phyloP scores from a whole-genome alignment of 2,888 invertebrate species.

The Pandemis heparana region DNA sequence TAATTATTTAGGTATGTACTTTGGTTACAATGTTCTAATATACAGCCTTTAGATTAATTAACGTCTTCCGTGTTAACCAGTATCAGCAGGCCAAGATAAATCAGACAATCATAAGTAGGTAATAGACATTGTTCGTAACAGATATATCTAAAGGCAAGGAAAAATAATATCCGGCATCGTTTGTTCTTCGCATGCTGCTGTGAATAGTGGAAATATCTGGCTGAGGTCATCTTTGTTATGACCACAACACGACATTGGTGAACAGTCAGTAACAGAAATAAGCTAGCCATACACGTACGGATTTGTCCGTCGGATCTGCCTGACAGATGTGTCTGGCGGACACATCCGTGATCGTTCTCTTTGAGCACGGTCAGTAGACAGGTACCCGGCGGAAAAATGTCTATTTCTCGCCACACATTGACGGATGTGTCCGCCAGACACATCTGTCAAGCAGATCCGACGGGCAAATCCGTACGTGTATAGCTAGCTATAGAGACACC shows the following conservation, averaged over 20 bases:
- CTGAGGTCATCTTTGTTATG: conserved; percentile 30
- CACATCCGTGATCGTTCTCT: too few species aligned
- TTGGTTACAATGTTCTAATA: neutral
- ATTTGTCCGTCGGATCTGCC: too few species aligned
- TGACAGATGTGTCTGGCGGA: too few species aligned
- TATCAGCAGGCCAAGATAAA: conserved; percentile 9
- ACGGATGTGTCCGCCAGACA: too few species aligned
- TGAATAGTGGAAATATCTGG: conserved; percentile 18
- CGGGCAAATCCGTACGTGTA: too few species aligned
- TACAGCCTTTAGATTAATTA: conserved; percentile 20
- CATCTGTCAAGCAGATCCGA: too few species aligned
- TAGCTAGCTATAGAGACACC: too few species aligned
- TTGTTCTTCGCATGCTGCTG: conserved; percentile 29
- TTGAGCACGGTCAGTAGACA: too few species aligned
- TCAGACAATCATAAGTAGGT: conserved; percentile 20
- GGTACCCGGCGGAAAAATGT: too few species aligned
- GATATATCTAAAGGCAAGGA: conserved; percentile 20
- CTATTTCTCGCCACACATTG: too few species aligned
- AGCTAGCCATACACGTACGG: too few species aligned
- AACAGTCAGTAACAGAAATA: neutral
- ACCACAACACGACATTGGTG: neutral
- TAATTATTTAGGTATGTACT: too few species aligned
- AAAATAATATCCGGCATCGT: conserved; percentile 25
- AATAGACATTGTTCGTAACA: neutral
- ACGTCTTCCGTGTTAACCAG: conserved; percentile 18